Percentiles rank a stretch among this genome's conserved stretches.
Conservation (phyloP, 2,797 vertebrate genomes). For the Masticophis lateralis region DNA sequence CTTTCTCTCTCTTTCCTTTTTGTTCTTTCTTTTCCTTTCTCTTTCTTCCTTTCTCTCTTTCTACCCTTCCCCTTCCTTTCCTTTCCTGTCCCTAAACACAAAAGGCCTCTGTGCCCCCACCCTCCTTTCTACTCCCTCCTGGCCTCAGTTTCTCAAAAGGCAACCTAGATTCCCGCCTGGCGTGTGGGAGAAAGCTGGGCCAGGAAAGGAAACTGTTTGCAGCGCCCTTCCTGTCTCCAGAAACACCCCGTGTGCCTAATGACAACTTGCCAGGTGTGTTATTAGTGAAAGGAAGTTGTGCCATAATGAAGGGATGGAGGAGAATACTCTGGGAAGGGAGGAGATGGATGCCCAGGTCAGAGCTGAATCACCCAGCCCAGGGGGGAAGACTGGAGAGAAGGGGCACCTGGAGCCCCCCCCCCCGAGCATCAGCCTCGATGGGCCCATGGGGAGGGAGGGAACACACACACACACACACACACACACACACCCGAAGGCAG, state of each 20-base stretch:
- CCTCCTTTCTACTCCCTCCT: neutral
- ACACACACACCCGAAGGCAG: too few species aligned
- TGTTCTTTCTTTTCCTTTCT: too few species aligned
- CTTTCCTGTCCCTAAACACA: neutral
- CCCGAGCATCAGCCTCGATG: too few species aligned
- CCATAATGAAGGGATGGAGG: neutral
- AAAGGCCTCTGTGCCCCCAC: neutral
- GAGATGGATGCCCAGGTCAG: neutral
- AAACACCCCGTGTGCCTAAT: neutral
- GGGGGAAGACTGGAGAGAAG: neutral
- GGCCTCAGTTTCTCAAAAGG: neutral
- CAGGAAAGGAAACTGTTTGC: neutral
- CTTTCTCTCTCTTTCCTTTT: too few species aligned
- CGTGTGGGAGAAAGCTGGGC: neutral
- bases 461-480: too few species aligned
- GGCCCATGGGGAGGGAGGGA: too few species aligned
- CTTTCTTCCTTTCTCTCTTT: too few species aligned
- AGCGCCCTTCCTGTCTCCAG: neutral
- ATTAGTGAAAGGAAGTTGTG: neutral
- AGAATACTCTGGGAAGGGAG: neutral
- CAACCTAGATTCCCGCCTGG: neutral
- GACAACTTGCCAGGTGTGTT: neutral
- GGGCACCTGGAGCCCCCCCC: neutral
- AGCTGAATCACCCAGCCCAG: neutral
- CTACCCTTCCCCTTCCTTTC: too few species aligned